phyloP scores from a whole-genome alignment of 2,888 invertebrate genomes.

The Drosophila nr. fundita region DNA sequence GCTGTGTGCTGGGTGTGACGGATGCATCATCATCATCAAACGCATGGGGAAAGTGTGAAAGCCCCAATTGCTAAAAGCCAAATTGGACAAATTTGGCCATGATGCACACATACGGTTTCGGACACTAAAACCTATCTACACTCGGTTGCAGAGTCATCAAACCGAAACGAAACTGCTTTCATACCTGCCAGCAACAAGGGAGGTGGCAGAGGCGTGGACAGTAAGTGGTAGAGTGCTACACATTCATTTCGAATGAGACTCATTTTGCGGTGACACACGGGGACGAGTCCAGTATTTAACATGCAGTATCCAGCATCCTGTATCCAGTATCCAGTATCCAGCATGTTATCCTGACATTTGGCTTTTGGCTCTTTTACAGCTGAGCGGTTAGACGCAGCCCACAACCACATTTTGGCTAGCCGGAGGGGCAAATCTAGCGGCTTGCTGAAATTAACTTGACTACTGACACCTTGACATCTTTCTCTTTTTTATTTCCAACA shows the following conservation, averaged over 20 bases:
- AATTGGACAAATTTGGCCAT: slow-evolving; percentile 42
- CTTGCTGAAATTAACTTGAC: slow-evolving; percentile 72
- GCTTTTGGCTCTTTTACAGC: slow-evolving; percentile 76
- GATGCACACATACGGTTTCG: slow-evolving; percentile 22
- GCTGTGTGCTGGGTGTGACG: slow-evolving; percentile 7
- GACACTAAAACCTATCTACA: slow-evolving; percentile 8
- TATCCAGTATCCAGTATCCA: slow-evolving; percentile 32
- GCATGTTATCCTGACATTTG: slow-evolving; percentile 44
- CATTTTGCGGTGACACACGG: slow-evolving; percentile 72
- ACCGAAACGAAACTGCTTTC: slow-evolving; percentile 74
- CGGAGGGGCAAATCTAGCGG: slow-evolving; percentile 7
- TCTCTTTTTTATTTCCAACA: slow-evolving; percentile 63
- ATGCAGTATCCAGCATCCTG: background rate
- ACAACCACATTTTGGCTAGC: slow-evolving; percentile 54
- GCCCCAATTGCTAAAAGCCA: slow-evolving; percentile 52
- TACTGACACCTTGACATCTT: slow-evolving; percentile 79
- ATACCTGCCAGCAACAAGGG: slow-evolving; percentile 48
- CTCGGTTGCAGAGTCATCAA: slow-evolving; percentile 41
- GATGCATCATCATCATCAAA: slow-evolving; percentile 11
- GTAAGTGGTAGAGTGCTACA: slow-evolving; percentile 12
- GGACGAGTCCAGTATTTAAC: slow-evolving; percentile 15
- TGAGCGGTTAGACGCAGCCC: slow-evolving; percentile 72
- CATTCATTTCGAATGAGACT: slow-evolving; percentile 79
- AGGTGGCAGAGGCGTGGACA: background rate
- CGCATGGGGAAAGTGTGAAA: slow-evolving; percentile 38